A percentile compares a stretch with the other conserved stretches of the same genome.
These are phyloP conservation scores for Noctilio leporinus DNA, from an alignment of 2,113 vertebrate genomes.

Conservation along the genomic window DNA sequence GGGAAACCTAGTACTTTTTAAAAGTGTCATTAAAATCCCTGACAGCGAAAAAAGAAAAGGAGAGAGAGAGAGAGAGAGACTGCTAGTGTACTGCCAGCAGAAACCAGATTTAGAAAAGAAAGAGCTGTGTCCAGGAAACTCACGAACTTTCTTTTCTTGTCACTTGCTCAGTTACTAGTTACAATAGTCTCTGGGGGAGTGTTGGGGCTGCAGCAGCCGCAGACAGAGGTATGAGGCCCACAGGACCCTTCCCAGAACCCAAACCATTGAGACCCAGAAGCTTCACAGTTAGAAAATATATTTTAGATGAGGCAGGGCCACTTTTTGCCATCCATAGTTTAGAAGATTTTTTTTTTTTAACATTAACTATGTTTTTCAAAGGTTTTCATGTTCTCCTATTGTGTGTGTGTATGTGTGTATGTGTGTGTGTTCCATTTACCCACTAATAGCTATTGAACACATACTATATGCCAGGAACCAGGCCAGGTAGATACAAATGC, in stretches of 20 bases:
- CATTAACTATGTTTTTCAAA: neutral
- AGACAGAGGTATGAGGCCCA: neutral
- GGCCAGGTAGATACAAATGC: neutral
- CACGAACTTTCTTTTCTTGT: conserved; percentile 28
- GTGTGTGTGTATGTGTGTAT: neutral
- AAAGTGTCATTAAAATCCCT: conserved; percentile 55
- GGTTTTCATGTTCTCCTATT: neutral
- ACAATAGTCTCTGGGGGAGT: neutral
- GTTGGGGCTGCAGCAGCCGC: neutral
- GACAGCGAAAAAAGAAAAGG: conserved; percentile 30
- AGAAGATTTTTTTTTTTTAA: neutral
- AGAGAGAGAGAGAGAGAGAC: neutral
- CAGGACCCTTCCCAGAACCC: neutral
- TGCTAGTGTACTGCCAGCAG: conserved; percentile 8
- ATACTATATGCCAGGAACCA: neutral
- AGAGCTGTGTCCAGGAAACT: conserved; percentile 42
- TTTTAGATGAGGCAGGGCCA: neutral
- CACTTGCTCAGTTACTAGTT: conserved; percentile 30
- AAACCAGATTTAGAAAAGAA: conserved; percentile 51
- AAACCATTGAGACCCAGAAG: neutral
- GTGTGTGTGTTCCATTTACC: neutral
- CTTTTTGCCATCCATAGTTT: neutral
- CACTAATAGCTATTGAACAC: neutral
- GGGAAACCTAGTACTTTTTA: neutral
- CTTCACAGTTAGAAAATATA: neutral